These are phyloP conservation scores for Sceloporus undulatus DNA, from an alignment of 2,113 vertebrate genomes.

Conservation along the genomic window DNA sequence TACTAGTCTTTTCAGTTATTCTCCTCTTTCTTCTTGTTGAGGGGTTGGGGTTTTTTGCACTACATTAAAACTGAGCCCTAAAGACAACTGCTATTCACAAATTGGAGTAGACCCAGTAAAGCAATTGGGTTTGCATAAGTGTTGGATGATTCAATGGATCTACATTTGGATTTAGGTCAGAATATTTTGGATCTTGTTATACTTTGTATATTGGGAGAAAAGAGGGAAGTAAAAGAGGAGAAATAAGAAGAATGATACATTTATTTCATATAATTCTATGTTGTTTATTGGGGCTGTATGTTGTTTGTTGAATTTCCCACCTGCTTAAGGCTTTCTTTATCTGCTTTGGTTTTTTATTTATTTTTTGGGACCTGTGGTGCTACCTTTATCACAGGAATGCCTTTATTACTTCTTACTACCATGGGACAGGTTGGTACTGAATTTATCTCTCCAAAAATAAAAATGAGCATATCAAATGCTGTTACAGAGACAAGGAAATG, in stretches of 20 bases:
- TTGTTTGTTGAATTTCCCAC: conserved; percentile 37
- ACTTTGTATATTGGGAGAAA: neutral
- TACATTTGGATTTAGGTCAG: neutral
- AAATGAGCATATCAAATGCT: conserved; percentile 20
- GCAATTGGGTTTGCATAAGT: too few species aligned
- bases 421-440: conserved; percentile 16
- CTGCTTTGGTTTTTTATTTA: neutral
- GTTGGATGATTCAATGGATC: too few species aligned
- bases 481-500: conserved; percentile 45
- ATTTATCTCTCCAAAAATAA: conserved; percentile 21
- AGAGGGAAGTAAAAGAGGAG: too few species aligned
- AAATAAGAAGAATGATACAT: conserved; percentile 53
- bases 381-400: neutral
- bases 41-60: conserved; percentile 48
- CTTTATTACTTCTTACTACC: neutral
- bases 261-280: conserved; percentile 54
- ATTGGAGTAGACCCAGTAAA: too few species aligned
- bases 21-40: conserved; percentile 28
- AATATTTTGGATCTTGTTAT: conserved; percentile 49
- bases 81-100: too few species aligned
- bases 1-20: conserved; percentile 21
- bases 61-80: conserved; percentile 47
- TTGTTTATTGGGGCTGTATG: conserved; percentile 6
- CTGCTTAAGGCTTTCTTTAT: conserved; percentile 26
- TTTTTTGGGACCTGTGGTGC: neutral